Conservation (phyloP, 2,888 invertebrate genomes). For the Chironomus riparius region DNA sequence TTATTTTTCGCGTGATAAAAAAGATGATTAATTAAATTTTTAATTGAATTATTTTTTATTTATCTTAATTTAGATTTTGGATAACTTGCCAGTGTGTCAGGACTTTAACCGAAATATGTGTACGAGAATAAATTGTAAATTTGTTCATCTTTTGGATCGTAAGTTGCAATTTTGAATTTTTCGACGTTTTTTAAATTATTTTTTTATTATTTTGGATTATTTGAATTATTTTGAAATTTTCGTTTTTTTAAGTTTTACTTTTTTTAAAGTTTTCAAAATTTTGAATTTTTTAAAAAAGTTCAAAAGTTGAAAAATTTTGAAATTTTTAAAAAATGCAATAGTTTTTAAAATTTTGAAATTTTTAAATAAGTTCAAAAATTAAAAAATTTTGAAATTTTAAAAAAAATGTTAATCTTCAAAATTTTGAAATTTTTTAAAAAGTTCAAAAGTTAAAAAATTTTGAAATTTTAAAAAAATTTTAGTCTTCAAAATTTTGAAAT, state of each 20-base stretch:
- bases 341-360: neutral
- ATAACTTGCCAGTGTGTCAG: slow-evolving; percentile 99
- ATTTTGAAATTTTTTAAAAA: too few relatives aligned
- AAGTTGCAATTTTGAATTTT: too few relatives aligned
- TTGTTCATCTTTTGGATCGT: slow-evolving; percentile 97
- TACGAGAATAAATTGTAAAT: slow-evolving; percentile 94
- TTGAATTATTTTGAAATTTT: too few relatives aligned
- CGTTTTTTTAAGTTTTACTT: too few relatives aligned
- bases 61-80: slow-evolving; percentile 46
- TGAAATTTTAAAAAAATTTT: too few relatives aligned
- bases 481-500: too few relatives aligned
- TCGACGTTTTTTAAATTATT: slow-evolving; percentile 25
- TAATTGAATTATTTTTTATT: neutral
- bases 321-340: neutral
- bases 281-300: neutral
- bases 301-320: neutral
- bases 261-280: neutral
- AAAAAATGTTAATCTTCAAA: too few relatives aligned
- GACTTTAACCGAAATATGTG: slow-evolving; percentile 98
- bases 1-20: too few relatives aligned
- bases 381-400: too few relatives aligned
- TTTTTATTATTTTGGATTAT: too few relatives aligned
- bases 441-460: too few relatives aligned
- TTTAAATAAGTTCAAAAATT: neutral
- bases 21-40: neutral